phyloP scores from a whole-genome alignment of 1,140 invertebrate genomes.

The Ylistrum balloti region DNA sequence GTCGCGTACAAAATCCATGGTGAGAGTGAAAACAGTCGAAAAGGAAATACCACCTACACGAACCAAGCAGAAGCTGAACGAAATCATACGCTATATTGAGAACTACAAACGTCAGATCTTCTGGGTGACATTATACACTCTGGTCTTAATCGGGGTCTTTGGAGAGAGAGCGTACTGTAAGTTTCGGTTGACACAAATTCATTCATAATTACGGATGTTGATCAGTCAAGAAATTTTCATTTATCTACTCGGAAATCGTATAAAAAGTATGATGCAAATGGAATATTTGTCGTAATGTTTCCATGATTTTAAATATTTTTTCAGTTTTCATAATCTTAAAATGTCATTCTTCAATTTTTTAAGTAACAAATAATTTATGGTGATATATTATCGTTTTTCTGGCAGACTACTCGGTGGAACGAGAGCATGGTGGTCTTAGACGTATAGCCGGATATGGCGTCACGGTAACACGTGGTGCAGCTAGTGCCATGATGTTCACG shows the following conservation, averaged over 20 bases:
- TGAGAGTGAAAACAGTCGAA: slow-evolving; percentile 50
- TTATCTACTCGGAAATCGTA: no score
- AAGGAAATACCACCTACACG: slow-evolving; percentile 50
- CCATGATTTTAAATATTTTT: no score
- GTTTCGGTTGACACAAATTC: no score
- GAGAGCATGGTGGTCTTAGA: slow-evolving; percentile 97
- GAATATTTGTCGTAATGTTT: no score
- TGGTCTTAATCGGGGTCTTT: slow-evolving; percentile 96
- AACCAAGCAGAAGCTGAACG: slow-evolving; percentile 80
- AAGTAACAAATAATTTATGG: no score
- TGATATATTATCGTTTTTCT: no score
- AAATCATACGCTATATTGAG: slow-evolving; percentile 89
- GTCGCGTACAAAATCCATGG: slow-evolving; percentile 41
- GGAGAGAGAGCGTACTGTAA: slow-evolving; percentile 97
- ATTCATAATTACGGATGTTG: no score
- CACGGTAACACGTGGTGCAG: slow-evolving; percentile 97
- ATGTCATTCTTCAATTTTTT: no score
- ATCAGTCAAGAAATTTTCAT: no score
- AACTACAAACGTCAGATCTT: slow-evolving; percentile 99
- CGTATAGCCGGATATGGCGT: slow-evolving; percentile 99
- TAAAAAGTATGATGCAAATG: no score
- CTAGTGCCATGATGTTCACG: slow-evolving; percentile 97
- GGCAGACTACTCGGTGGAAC: slow-evolving; percentile 76
- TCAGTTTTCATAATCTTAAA: no score
- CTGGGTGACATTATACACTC: slow-evolving; percentile 98